These are phyloP conservation scores for Dynastes hyllus DNA, from an alignment of 2,888 invertebrate genomes.

Conservation along the genomic window DNA sequence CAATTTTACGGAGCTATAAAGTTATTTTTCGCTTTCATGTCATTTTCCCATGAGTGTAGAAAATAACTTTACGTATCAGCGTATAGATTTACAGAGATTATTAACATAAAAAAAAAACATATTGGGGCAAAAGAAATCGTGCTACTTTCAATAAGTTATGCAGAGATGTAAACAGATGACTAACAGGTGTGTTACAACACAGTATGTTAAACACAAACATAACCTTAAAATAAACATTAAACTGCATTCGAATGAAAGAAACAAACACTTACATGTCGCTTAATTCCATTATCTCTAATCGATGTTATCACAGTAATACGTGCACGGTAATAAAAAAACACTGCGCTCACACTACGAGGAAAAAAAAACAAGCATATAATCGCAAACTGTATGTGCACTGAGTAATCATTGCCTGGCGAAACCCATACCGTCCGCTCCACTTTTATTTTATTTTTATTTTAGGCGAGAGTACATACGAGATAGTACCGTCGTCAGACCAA, in stretches of 20 bases:
- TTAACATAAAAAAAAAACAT: too few relatives aligned
- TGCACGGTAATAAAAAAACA: neutral
- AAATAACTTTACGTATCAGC: too few relatives aligned
- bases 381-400: neutral
- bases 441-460: conserved; percentile 31
- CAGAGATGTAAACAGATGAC: conserved; percentile 16
- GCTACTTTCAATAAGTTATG: conserved; percentile 24
- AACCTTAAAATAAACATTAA: conserved; percentile 17
- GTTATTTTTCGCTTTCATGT: neutral
- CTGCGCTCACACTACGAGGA: neutral
- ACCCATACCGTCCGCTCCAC: neutral
- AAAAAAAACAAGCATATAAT: conserved; percentile 4
- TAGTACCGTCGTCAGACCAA: conserved; percentile 8
- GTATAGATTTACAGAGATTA: too few relatives aligned
- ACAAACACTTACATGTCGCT: conserved; percentile 25
- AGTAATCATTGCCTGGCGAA: too few relatives aligned
- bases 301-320: conserved; percentile 14
- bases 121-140: neutral
- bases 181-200: conserved; percentile 33
- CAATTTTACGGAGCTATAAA: neutral
- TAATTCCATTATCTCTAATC: conserved; percentile 26
- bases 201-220: conserved; percentile 32
- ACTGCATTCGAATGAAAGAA: neutral
- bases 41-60: too few relatives aligned
- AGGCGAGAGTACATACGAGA: conserved; percentile 8